Conservation (phyloP, 2,113 vertebrate species). For the Myotis lucifugus region DNA sequence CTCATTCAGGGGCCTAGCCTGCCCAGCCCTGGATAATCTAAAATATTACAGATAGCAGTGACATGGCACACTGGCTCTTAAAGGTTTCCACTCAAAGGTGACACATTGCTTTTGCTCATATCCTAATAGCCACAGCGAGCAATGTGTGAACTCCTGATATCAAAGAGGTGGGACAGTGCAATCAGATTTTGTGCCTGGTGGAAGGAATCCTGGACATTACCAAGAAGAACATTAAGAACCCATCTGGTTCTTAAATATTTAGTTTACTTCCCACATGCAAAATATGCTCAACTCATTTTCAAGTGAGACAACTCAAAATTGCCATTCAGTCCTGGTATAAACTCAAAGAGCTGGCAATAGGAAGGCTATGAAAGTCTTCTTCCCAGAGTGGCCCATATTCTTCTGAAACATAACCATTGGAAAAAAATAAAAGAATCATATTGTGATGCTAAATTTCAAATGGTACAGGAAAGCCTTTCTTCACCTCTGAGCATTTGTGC, state of each 20-base stretch:
- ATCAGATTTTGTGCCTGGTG: fast-evolving
- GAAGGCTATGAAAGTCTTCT: neutral
- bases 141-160: neutral
- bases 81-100: neutral
- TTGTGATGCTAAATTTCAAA: neutral
- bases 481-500: neutral
- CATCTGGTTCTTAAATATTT: neutral
- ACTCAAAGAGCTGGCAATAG: no score
- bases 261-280: neutral
- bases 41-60: neutral
- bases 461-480: neutral
- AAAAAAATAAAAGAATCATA: neutral
- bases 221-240: neutral
- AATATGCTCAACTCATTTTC: neutral
- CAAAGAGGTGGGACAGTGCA: neutral
- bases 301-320: neutral
- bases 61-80: neutral
- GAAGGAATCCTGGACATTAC: neutral
- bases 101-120: neutral
- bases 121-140: neutral
- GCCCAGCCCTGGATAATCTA: neutral
- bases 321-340: neutral
- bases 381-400: neutral
- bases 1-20: neutral
- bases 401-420: neutral